phyloP scores from a whole-genome alignment of 2,888 invertebrate genomes.

The Dryomyza anilis region DNA sequence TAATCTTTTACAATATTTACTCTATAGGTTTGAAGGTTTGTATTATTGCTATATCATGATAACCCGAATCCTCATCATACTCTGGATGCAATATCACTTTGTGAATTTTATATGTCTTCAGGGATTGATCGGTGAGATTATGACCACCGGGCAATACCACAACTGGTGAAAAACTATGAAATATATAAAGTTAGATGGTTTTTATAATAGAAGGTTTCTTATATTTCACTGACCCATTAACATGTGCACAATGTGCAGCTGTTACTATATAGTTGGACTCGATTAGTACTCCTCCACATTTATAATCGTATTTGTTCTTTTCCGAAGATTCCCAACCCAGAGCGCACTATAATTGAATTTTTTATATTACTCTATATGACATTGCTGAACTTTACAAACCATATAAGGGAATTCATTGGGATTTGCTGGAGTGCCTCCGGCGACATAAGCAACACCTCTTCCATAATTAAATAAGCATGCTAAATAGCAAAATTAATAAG shows the following conservation, averaged over 20 bases:
- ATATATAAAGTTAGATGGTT: too few relatives aligned
- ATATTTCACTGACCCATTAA: constrained; percentile 26
- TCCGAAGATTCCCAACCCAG: constrained; percentile 16
- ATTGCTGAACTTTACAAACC: too few relatives aligned
- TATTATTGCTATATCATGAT: constrained; percentile 30
- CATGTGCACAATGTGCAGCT: constrained; percentile 30
- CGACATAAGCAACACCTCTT: too few relatives aligned
- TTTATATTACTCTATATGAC: too few relatives aligned
- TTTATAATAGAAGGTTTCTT: too few relatives aligned
- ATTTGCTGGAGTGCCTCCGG: too few relatives aligned
- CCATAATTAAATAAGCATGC: too few relatives aligned
- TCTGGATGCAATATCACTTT: constrained; percentile 22
- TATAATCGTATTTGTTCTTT: constrained; percentile 1
- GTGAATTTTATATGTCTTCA: neutral
- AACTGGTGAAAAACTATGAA: neutral
- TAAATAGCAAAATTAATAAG: too few relatives aligned
- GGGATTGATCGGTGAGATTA: constrained; percentile 2
- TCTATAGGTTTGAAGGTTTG: neutral
- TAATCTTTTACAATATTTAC: too few relatives aligned
- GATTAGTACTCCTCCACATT: constrained; percentile 31
- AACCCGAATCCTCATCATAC: constrained; percentile 8
- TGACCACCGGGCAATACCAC: constrained; percentile 8
- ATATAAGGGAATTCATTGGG: too few relatives aligned
- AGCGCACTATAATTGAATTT: too few relatives aligned
- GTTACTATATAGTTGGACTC: constrained; percentile 28